Conservation (phyloP, 2,888 invertebrate species). For the Sialis lutaria region DNA sequence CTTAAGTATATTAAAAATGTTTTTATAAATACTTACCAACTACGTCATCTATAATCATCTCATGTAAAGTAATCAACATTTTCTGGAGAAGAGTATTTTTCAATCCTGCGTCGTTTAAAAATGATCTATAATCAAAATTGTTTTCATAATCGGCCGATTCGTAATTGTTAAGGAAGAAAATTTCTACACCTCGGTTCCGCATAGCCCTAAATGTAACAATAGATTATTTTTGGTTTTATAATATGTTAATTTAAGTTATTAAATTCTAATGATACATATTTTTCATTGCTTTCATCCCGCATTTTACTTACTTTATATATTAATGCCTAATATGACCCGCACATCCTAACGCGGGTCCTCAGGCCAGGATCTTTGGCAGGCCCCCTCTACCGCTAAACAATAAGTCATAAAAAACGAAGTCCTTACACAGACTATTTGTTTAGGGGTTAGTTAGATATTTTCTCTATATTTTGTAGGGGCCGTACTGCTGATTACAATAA, state of each 20-base stretch:
- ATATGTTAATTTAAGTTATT: neutral
- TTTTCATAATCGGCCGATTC: constrained; percentile 16
- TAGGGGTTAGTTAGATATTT: no score
- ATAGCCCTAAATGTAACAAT: constrained; percentile 43
- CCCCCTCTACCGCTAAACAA: no score
- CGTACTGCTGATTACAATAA: no score
- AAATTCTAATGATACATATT: constrained; percentile 1
- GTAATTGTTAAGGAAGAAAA: constrained; percentile 34
- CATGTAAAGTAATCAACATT: constrained; percentile 31
- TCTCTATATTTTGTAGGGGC: no score
- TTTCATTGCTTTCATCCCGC: neutral
- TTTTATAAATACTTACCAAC: constrained; percentile 1
- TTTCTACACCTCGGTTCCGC: constrained; percentile 94
- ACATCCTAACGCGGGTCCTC: no score
- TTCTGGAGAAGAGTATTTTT: constrained; percentile 23
- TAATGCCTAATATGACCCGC: no score
- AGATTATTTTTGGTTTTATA: no score
- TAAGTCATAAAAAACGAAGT: no score
- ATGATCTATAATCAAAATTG: constrained; percentile 30
- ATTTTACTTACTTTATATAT: neutral
- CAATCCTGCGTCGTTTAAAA: constrained; percentile 33
- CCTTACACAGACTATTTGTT: no score
- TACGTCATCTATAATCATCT: constrained; percentile 26
- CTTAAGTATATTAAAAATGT: neutral
- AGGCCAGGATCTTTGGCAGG: no score